Percentiles rank a stretch among this genome's conserved stretches.
Conservation (phyloP, 1,140 invertebrate species). For the Conopomorpha cramerella region DNA sequence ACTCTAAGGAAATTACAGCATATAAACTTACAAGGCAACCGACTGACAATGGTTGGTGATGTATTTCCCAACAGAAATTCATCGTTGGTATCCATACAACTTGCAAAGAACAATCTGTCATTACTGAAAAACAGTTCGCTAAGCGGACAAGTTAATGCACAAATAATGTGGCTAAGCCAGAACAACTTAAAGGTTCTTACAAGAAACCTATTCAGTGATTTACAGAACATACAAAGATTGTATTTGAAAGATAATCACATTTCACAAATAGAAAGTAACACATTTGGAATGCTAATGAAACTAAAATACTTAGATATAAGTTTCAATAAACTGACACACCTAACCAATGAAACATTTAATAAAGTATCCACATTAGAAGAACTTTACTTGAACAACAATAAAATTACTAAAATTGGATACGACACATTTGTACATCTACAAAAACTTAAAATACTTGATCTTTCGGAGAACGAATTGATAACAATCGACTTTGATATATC, state of each 20-base stretch:
- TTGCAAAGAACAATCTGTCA: slow-evolving; percentile 81
- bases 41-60: slow-evolving; percentile 76
- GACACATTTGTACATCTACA: slow-evolving; percentile 65
- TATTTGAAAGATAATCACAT: slow-evolving; percentile 86
- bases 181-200: slow-evolving; percentile 78
- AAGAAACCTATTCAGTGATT: slow-evolving; percentile 73
- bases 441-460: slow-evolving; percentile 67
- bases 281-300: slow-evolving; percentile 76
- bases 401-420: slow-evolving; percentile 64
- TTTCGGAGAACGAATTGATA: slow-evolving; percentile 69
- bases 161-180: slow-evolving; percentile 85
- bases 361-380: slow-evolving; percentile 69
- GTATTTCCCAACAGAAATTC: slow-evolving; percentile 76
- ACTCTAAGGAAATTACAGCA: slow-evolving; percentile 84
- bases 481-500: slow-evolving; percentile 67
- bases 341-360: slow-evolving; percentile 69
- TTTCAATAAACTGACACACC: slow-evolving; percentile 69
- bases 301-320: slow-evolving; percentile 80
- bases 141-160: slow-evolving; percentile 75
- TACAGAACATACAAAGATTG: slow-evolving; percentile 74
- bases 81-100: slow-evolving; percentile 81
- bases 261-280: slow-evolving; percentile 75
- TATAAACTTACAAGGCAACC: slow-evolving; percentile 85
- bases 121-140: slow-evolving; percentile 79
- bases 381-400: slow-evolving; percentile 67